Evolutionary conservation across 2,888 invertebrate species (phyloP), one percentile per base, ranked within the genome.

Genomic region (Deroplatys truncata): DNA sequence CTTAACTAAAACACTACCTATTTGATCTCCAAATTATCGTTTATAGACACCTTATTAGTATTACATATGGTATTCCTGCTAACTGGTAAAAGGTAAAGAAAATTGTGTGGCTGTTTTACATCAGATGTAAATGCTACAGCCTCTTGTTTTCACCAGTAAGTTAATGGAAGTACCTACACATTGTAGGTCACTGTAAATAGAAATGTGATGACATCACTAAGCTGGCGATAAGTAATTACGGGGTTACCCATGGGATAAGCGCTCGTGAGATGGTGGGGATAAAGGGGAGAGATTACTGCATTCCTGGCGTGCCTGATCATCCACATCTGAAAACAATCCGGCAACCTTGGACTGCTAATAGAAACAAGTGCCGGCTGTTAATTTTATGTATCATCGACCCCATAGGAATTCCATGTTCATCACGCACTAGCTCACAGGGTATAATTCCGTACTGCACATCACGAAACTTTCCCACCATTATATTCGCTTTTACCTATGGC

Each of bases 301-400:
- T 87, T 82, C 87, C 87, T 82, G 16, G 28, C 31, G 35, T 87
- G 87, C 87, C 82, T 87, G 82, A 87, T 87, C 87, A 87, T 82
- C 82, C 35, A 31, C 29, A 87, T 87, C 31, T 87, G 87, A 87
- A 72, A 87, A 87, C 87, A 82, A 87, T 87, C 82, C 82, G 82
- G 87, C 82, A 87, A 87, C 87, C 87, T 87, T 87, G 56, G 87
- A 87, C 29, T 31, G 28, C 31, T 87, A 87, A 87, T 29, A 82
- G 82, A 87, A 87, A 82, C 56, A 72, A 72, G 56, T 72, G 56
- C 56, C 56, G 56, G 56, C 56, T 72, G 56, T 72, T 72, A 72
- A 72, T 72, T 72, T 72, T 72, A 20, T 72, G 56, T 72, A 72
- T 72, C 56, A 72, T 72, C 56, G 56, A 72, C 56, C 56, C 56